Base-by-base conservation (phyloP, 2,888 invertebrate species). In the Zootermopsis nevadensis region DNA sequence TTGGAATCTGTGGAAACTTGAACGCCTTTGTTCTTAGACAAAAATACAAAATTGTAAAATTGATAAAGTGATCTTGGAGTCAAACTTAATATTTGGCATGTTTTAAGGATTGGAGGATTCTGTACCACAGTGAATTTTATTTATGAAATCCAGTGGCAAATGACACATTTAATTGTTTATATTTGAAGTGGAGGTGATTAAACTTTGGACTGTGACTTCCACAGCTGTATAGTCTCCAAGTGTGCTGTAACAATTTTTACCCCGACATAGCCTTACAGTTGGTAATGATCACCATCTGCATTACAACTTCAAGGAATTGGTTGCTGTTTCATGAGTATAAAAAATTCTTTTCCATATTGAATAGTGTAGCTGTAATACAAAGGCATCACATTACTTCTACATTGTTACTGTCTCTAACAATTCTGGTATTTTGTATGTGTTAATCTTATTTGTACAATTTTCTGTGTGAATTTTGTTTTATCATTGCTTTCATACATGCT, bases 71-170 rank as follows among this genome's bases (percentile, higher is more conserved):
- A 69, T 69, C 31, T 33, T 31, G 33, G 15, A 69, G 31, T 19
- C 30, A 33, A 15, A 69, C 69, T 1, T 69, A 30, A 69, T 69
- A 69, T 69, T 60, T 30, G 77, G 77, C 33, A 42, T 76, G 42
- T 55, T 77, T 77, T 69, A 69, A 33, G 69, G 69, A 69, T 15
- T 33, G 33, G 15, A 69, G 33, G 27, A 69, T 31, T 69, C 15
- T 22, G 10, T 69, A 27, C 42, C 55, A 38, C 77, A 55, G 53
- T 31, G 53, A 77, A 53, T 77, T 77, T 77, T 77, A 77, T 77
- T 77, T 77, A 77, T 77, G 53, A 77, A 53, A 53, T 55, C 38
- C 77, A 69, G 33, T 69, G 33, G 33, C 69, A 69, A 22, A 7
- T 33, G 69, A 60, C 60, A 60, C 60, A 60, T 53, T 48, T 33